Evolutionary conservation across 2,113 vertebrate species (phyloP).

Genomic region (Illadopsis cleaveri): DNA sequence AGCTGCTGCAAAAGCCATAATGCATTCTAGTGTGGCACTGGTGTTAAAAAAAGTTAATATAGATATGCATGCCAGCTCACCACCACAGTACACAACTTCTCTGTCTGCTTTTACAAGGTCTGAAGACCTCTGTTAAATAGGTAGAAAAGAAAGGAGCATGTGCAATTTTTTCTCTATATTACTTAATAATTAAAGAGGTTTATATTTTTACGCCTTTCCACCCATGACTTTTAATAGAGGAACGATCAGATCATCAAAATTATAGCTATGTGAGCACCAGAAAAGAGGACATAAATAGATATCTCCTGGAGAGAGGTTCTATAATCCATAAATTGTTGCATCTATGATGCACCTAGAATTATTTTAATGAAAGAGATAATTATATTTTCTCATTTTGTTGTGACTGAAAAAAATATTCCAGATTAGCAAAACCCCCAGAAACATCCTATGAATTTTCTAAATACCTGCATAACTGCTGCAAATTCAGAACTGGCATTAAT

Average conservation of each 20-base stretch:
- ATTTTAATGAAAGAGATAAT: not conserved
- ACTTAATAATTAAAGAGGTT: not conserved
- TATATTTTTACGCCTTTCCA: not conserved
- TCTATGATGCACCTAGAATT: not conserved
- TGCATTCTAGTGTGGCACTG: fast-evolving
- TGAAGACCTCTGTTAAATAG: fast-evolving
- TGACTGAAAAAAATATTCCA: not conserved
- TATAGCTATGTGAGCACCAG: not conserved
- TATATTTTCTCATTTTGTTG: not conserved
- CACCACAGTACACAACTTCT: not conserved
- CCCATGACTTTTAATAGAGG: not conserved
- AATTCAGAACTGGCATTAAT: not conserved
- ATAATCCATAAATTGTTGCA: not conserved
- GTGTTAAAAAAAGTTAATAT: not conserved
- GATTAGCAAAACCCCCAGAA: not conserved
- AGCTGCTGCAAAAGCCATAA: not conserved
- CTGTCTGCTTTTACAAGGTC: not conserved
- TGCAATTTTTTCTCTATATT: not conserved
- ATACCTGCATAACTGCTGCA: not conserved
- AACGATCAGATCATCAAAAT: not conserved
- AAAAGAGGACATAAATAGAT: not conserved
- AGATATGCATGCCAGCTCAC: not conserved
- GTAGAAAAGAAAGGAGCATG: not conserved
- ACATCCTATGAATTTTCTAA: not conserved
- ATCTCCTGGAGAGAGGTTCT: not conserved